Percentiles rank a stretch among this genome's conserved stretches.
Conservation (phyloP, 2,888 invertebrate species). For the Agriopis leucophaearia region DNA sequence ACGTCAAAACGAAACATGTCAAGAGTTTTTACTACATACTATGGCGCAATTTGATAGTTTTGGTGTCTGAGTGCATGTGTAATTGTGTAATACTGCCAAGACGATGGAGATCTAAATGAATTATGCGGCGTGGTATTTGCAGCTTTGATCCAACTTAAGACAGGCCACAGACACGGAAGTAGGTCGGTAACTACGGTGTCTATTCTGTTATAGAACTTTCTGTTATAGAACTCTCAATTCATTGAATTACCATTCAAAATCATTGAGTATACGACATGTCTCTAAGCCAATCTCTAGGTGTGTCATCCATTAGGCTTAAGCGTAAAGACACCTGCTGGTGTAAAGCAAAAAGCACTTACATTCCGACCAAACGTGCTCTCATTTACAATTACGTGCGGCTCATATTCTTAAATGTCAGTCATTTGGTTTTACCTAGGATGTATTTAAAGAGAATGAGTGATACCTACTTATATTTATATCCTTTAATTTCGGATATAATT, state of each 20-base stretch:
- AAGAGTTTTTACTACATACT: no score
- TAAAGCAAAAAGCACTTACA: slow-evolving; percentile 12
- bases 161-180: no score
- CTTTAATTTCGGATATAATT: no score
- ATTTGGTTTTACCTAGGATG: background rate
- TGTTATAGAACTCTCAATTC: background rate
- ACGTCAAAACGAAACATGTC: no score
- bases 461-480: background rate
- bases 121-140: no score
- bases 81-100: no score
- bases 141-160: no score
- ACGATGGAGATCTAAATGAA: no score
- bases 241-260: no score
- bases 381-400: slow-evolving; percentile 5
- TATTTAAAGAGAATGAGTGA: background rate
- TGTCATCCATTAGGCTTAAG: background rate
- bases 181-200: no score
- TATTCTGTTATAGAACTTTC: background rate
- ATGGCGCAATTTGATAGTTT: no score
- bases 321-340: background rate
- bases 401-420: background rate
- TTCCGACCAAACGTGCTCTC: slow-evolving; percentile 14
- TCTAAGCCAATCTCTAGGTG: background rate
- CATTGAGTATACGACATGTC: background rate
- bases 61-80: no score